These are phyloP conservation scores for Lagopus muta DNA, from an alignment of 2,113 vertebrate genomes.

Conservation along the genomic window DNA sequence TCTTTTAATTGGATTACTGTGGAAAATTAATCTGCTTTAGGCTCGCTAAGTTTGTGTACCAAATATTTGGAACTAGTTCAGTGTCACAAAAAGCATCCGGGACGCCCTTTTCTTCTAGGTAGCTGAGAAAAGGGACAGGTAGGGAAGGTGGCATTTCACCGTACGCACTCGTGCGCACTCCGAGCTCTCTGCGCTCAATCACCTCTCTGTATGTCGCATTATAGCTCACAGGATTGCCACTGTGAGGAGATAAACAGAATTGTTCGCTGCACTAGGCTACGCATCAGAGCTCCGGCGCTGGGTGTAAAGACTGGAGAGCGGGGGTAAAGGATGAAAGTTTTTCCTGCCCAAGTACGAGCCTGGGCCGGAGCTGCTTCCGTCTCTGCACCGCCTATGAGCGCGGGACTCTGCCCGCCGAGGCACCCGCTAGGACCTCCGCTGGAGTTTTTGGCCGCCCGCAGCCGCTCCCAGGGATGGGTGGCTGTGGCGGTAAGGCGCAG, in stretches of 20 bases:
- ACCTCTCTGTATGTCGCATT: background rate
- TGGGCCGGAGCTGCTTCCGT: background rate
- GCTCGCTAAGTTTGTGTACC: conserved; percentile 75
- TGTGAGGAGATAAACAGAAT: background rate
- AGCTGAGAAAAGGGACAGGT: conserved; percentile 6
- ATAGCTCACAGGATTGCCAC: background rate
- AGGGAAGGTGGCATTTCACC: background rate
- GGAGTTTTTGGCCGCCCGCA: conserved; percentile 56
- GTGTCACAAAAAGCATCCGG: background rate
- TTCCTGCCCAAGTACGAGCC: background rate
- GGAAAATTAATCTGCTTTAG: conserved; percentile 80
- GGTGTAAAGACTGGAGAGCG: background rate
- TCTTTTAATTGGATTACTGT: conserved; percentile 82
- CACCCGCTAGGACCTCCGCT: conserved; percentile 18
- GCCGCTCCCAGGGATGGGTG: conserved; percentile 60
- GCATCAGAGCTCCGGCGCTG: background rate
- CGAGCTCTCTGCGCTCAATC: background rate
- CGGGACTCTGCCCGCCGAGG: background rate
- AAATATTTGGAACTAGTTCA: conserved; percentile 71
- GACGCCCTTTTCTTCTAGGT: background rate
- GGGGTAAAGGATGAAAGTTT: background rate
- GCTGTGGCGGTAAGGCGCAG: conserved; percentile 60
- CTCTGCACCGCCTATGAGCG: too few relatives aligned
- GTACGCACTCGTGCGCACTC: background rate
- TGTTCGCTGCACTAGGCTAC: background rate